phyloP scores from a whole-genome alignment of 2,797 vertebrate species.

The Fringilla coelebs region DNA sequence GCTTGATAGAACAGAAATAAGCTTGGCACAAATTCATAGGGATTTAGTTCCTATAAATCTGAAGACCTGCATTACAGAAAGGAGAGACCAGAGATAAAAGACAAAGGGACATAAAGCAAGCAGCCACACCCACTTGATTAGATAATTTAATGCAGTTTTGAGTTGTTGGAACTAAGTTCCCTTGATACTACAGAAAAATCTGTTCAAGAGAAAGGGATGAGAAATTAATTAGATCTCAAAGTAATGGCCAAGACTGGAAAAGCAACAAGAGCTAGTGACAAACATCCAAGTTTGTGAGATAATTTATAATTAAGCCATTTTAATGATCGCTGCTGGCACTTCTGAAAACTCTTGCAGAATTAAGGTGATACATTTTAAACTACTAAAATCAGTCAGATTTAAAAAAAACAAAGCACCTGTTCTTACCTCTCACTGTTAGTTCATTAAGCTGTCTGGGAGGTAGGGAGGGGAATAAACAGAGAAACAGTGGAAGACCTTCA shows the following conservation, averaged over 20 bases:
- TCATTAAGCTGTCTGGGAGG: neutral
- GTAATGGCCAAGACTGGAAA: neutral
- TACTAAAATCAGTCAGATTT: neutral
- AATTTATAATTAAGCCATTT: neutral
- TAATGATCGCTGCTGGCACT: neutral
- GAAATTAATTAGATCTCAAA: neutral
- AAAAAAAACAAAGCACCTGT: neutral
- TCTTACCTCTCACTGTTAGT: neutral
- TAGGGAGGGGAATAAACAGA: neutral
- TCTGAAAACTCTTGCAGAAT: neutral
- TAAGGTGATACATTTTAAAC: neutral
- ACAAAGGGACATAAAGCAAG: neutral
- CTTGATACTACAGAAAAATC: neutral
- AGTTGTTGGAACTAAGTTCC: neutral
- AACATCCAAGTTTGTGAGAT: neutral
- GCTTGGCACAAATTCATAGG: neutral
- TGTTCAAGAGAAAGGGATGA: neutral
- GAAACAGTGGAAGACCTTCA: neutral
- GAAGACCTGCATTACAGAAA: neutral
- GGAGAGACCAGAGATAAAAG: neutral
- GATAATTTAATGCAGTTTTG: neutral
- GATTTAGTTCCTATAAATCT: neutral
- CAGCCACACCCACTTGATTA: neutral
- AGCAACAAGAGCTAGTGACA: neutral
- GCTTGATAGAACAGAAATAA: neutral